Evolutionary conservation across 2,888 invertebrate genomes (phyloP).

Genomic region (Eilema sororculum): DNA sequence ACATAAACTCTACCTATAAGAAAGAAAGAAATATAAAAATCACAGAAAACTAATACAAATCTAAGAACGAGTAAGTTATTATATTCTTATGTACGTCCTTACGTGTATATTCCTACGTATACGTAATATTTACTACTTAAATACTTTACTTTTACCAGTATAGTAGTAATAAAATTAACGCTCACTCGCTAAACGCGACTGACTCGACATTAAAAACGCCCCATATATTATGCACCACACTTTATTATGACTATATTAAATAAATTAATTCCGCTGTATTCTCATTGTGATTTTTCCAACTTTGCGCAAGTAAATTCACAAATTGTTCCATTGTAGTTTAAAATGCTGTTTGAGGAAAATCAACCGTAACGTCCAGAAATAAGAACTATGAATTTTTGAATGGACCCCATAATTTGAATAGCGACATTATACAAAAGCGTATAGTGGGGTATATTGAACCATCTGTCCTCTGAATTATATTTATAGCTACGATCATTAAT

Average conservation of each 20-base stretch:
- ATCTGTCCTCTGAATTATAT: constrained; percentile 72
- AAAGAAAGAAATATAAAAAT: too few species aligned
- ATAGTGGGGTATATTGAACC: constrained; percentile 67
- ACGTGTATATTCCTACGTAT: neutral
- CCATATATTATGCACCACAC: constrained; percentile 17
- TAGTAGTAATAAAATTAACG: neutral
- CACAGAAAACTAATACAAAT: too few species aligned
- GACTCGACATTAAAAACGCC: constrained; percentile 17
- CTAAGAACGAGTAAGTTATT: too few species aligned
- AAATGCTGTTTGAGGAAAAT: constrained; percentile 22
- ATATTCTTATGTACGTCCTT: too few species aligned
- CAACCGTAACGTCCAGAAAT: constrained; percentile 26
- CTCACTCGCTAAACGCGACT: neutral
- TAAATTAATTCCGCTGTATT: constrained; percentile 35
- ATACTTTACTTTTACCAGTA: neutral
- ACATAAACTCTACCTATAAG: too few species aligned
- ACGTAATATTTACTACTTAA: neutral
- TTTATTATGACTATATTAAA: constrained; percentile 28
- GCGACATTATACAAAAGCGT: constrained; percentile 63
- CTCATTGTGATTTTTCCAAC: constrained; percentile 34
- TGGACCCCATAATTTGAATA: constrained; percentile 45
- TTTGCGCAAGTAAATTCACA: constrained; percentile 42
- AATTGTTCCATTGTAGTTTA: constrained; percentile 50
- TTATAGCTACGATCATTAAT: constrained; percentile 56
- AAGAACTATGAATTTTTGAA: constrained; percentile 21